These are phyloP conservation scores for Siphlonurus alternatus DNA, from an alignment of 2,888 invertebrate species.

Conservation along the genomic window DNA sequence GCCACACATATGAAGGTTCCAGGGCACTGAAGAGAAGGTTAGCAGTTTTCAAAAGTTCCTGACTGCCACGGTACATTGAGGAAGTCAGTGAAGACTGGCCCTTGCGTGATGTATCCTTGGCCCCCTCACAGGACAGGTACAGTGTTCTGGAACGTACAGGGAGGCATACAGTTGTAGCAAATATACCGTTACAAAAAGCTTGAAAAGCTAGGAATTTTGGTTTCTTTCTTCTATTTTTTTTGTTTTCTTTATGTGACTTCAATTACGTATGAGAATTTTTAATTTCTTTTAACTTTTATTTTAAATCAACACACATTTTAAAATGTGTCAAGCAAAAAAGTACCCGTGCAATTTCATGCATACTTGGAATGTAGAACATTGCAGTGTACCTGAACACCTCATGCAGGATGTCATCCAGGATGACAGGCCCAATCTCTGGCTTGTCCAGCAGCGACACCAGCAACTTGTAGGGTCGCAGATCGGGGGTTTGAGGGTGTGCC, in stretches of 20 bases:
- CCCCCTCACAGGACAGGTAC: conserved; percentile 34
- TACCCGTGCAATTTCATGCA: too few species aligned
- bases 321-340: too few species aligned
- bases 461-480: conserved; percentile 55
- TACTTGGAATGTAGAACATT: background rate
- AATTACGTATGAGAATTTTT: too few species aligned
- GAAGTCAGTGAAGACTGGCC: conserved; percentile 6
- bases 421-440: conserved; percentile 64
- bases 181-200: background rate
- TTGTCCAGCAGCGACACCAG: conserved; percentile 72
- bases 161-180: background rate
- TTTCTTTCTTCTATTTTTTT: too few species aligned
- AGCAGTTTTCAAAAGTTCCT: conserved; percentile 64
- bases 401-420: conserved; percentile 57
- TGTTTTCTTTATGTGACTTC: too few species aligned
- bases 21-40: conserved; percentile 68
- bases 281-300: too few species aligned
- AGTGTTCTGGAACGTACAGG: conserved; percentile 26
- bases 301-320: too few species aligned
- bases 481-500: conserved; percentile 39
- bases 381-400: conserved; percentile 44
- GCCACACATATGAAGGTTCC: conserved; percentile 76
- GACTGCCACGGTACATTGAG: conserved; percentile 18
- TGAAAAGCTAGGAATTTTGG: too few species aligned
- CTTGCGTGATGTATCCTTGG: conserved; percentile 15